Evolutionary conservation across 1,140 invertebrate genomes (phyloP), one percentile per base, ranked within the genome.

Genomic region (Anastrepha ludens): DNA sequence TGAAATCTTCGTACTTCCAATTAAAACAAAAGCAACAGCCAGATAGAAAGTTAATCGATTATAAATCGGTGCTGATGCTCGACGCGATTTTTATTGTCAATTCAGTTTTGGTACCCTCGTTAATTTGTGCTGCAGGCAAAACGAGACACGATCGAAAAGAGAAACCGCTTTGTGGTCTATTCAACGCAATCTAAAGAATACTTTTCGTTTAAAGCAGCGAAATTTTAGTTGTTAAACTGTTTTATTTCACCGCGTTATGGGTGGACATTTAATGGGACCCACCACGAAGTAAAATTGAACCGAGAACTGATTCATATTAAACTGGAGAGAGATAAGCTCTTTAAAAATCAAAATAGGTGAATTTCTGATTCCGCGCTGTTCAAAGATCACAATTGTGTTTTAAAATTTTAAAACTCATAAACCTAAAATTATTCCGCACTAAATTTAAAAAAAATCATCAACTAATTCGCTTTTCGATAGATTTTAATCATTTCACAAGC

Each of bases 41-140:
- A 44, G 2, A 17, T 44, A 55, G 17, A 59, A 39, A 90, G 91
- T 92, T 92, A 92, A 92, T 92, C 91, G 91, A 92, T 92, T 92
- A 92, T 92, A 92, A 92, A 92, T 92, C 91, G 91, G 88, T 92
- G 15, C 50, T 85, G 41, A 8, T 11, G 39, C 7, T n/a, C 44
- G 17, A 41, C 15, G 11, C 39, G 44, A 86, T 62, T 29, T 17
- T 6, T 60, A 11, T 3, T 81, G 5, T 50, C 47, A 3, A 2
- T 81, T 7, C 47, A 47, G n/a, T 50, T 74, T 74, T 47, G 29
- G 3, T 20, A 6, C 47, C 2, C 2, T 81, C 47, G 9, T 81
- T 50, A 20, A 50, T 81, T 58, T 50, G n/a, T 81, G n/a, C n/a
- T n/a, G n/a, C 47, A 55, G 50, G 6, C 3, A 9, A 39, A 44